phyloP scores from a whole-genome alignment of 2,113 vertebrate species.

The Macrotis lagotis region DNA sequence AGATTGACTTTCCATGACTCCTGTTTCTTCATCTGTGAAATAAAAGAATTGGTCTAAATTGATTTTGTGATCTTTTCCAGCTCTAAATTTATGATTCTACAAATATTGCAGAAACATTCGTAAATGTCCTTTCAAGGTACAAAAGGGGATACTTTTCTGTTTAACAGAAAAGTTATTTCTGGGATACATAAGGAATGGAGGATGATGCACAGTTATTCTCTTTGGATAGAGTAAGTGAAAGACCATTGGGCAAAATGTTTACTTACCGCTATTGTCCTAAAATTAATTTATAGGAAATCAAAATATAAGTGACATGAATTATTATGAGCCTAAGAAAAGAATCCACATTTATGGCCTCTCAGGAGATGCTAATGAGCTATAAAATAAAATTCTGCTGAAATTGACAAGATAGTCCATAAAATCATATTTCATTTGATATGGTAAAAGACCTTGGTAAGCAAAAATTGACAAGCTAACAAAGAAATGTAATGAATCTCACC shows the following conservation, averaged over 20 bases:
- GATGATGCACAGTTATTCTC: neutral
- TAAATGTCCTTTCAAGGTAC: neutral
- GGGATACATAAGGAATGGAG: neutral
- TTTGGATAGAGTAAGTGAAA: neutral
- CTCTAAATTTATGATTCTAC: neutral
- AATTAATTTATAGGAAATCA: conserved; percentile 8
- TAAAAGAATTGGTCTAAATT: neutral
- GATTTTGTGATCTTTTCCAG: neutral
- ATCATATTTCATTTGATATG: neutral
- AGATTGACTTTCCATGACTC: neutral
- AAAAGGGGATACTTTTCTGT: neutral
- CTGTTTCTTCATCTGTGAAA: neutral
- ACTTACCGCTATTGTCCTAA: neutral
- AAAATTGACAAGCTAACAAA: neutral
- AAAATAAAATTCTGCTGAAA: neutral
- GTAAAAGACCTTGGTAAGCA: neutral
- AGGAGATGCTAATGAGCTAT: conserved; percentile 7
- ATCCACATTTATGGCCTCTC: neutral
- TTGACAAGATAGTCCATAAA: neutral
- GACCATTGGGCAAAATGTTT: neutral
- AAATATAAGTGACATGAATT: neutral
- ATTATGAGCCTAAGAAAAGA: neutral
- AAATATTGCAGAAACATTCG: no score
- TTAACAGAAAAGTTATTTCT: neutral
- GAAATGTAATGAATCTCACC: neutral